Conservation (phyloP, 1,140 invertebrate genomes). For the Panulirus ornatus region DNA sequence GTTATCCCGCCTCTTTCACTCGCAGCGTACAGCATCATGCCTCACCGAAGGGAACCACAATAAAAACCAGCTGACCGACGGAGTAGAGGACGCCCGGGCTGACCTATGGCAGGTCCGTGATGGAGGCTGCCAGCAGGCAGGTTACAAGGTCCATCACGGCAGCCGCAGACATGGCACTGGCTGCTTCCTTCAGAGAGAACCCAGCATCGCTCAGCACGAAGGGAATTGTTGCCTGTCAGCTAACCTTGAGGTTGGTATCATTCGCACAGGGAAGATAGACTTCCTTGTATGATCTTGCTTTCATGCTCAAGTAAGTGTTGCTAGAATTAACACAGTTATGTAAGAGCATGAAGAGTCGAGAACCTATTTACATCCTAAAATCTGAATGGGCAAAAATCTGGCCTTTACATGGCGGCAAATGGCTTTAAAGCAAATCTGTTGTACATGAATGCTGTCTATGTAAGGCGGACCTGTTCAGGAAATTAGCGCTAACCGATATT, state of each 20-base stretch:
- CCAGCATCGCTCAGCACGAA: constrained; percentile 36
- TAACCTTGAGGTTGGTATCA: neutral
- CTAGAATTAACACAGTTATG: neutral
- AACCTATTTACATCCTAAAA: neutral
- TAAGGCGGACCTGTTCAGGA: too few relatives aligned
- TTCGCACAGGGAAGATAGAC: neutral
- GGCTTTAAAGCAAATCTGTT: too few relatives aligned
- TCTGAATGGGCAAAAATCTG: neutral
- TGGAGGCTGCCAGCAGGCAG: neutral
- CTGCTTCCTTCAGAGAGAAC: constrained; percentile 27
- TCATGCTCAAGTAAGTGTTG: neutral
- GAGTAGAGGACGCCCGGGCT: neutral
- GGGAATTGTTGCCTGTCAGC: constrained; percentile 3
- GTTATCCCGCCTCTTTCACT: too few relatives aligned
- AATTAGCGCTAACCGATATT: too few relatives aligned
- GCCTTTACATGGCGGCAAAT: neutral
- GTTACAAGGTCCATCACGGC: constrained; percentile 37
- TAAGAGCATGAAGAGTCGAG: neutral
- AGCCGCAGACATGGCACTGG: constrained; percentile 27
- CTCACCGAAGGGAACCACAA: constrained; percentile 30
- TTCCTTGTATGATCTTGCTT: neutral
- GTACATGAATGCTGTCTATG: too few relatives aligned
- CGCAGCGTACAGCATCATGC: too few relatives aligned
- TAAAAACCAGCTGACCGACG: constrained; percentile 29
- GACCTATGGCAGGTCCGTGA: constrained; percentile 37